A percentile compares a stretch with the other conserved stretches of the same genome.
Conservation (phyloP, 2,888 invertebrate species). For the Arenicola marina region DNA sequence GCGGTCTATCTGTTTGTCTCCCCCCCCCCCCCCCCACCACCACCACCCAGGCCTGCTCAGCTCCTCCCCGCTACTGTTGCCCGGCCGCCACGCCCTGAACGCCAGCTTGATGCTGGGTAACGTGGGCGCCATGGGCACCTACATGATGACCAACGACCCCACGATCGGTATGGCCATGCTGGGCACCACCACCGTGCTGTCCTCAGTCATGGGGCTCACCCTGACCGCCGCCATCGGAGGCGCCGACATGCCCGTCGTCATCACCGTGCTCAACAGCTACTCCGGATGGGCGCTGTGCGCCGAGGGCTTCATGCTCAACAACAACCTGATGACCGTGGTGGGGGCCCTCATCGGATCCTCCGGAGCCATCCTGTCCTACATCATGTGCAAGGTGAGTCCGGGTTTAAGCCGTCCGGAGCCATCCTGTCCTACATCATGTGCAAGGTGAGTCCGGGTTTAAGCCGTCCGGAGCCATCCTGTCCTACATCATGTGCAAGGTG, state of each 20-base stretch:
- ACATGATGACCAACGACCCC: constrained; percentile 69
- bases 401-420: constrained; percentile 72
- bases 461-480: constrained; percentile 88
- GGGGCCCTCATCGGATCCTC: constrained; percentile 89
- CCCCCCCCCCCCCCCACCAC: no score
- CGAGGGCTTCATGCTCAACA: constrained; percentile 92
- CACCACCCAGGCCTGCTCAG: constrained; percentile 73
- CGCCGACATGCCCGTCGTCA: constrained; percentile 92
- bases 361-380: constrained; percentile 89
- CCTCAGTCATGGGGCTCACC: constrained; percentile 82
- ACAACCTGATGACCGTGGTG: constrained; percentile 88
- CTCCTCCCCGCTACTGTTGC: constrained; percentile 80
- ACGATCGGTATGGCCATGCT: constrained; percentile 75
- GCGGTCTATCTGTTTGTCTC: constrained; percentile 16
- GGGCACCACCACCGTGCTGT: constrained; percentile 76
- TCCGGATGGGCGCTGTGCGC: constrained; percentile 93
- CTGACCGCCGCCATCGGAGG: constrained; percentile 88
- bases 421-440: constrained; percentile 94
- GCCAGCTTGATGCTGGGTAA: constrained; percentile 72
- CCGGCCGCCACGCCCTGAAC: constrained; percentile 81
- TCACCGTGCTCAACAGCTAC: constrained; percentile 89
- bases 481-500: constrained; percentile 93
- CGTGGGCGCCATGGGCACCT: constrained; percentile 76
- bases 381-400: constrained; percentile 82
- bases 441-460: constrained; percentile 76